Evolutionary conservation across 2,797 vertebrate species (phyloP), one percentile per base, ranked within the genome.

Genomic region (Enteromius afrohamiltoni): DNA sequence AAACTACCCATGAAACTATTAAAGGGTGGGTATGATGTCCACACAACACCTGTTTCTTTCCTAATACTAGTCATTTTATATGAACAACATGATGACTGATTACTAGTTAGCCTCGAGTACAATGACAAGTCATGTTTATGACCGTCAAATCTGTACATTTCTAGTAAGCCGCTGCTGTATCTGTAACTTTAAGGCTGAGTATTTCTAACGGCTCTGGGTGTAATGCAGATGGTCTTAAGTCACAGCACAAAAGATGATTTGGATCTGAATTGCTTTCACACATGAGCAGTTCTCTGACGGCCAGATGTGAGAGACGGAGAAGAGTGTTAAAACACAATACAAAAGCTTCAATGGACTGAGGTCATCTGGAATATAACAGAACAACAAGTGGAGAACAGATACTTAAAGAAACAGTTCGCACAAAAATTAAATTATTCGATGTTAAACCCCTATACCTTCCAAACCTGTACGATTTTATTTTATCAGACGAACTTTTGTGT

Each of bases 21-120:
- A 78, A 34, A 78, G 71, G 13, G 42, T 49, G 42, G 26, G 21
- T 80, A 69, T 68, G 42, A 73, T 64, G 49, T 42, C 23, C 75
- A 80, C 42, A 67, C 26, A 86, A 80, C 87, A 84, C 70, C 86
- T 80, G 84, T 79, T 86, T 85, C 74, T 49, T 81, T 67, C 53
- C 78, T 9, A 51, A 70, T 26, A n/a, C 68, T 65, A 26, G 45
- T 86, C 23, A 80, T 86, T 74, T 73, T 45, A 53, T 75, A 82
- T 82, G 58, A 82, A 85, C 83, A 85, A 67, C 77, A 67, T 31
- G 51, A 83, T 79, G 68, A 51, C 31, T 77, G 47, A 80, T 76
- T 80, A 82, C 65, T 68, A 81, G 58, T 17, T 69, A 79, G 78
- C 60, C 45, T 62, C 4, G 80, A 37, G 75, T 13, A 82, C 21